Evolutionary conservation across 2,888 invertebrate genomes (phyloP).

Genomic region (Tanytarsus gracilentus): DNA sequence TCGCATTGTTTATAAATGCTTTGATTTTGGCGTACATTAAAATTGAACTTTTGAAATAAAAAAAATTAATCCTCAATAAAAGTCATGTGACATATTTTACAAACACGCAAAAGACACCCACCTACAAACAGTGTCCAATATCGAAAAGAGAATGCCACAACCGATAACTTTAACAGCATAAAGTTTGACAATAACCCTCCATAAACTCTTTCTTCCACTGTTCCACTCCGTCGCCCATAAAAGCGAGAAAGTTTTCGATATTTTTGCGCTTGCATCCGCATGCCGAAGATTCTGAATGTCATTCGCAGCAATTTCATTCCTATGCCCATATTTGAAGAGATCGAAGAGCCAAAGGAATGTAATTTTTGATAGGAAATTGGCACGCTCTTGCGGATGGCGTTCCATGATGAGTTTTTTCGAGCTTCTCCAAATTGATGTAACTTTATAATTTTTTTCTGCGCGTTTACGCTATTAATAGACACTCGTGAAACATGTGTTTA

Average conservation of each 20-base stretch:
- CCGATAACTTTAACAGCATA: slow-evolving; percentile 28
- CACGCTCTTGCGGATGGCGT: slow-evolving; percentile 11
- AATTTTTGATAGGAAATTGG: slow-evolving; percentile 22
- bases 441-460: too few relatives aligned
- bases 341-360: slow-evolving; percentile 30
- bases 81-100: too few relatives aligned
- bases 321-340: slow-evolving; percentile 30
- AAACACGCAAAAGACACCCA: too few relatives aligned
- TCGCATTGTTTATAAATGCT: not conserved
- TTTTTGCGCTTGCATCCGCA: slow-evolving; percentile 16
- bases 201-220: slow-evolving; percentile 25
- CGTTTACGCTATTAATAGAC: too few relatives aligned
- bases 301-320: slow-evolving; percentile 28
- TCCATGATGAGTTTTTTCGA: not conserved
- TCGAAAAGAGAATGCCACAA: slow-evolving; percentile 24
- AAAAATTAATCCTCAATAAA: too few relatives aligned
- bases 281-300: slow-evolving; percentile 28
- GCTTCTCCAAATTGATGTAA: too few relatives aligned
- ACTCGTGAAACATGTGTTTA: too few relatives aligned
- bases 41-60: not conserved
- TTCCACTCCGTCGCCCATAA: slow-evolving; percentile 30
- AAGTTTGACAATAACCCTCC: slow-evolving; percentile 28
- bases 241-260: slow-evolving; percentile 23
- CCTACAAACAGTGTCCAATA: slow-evolving; percentile 24
- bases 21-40: not conserved